Conservation (phyloP, 2,113 vertebrate species). For the Tympanuchus pallidicinctus region DNA sequence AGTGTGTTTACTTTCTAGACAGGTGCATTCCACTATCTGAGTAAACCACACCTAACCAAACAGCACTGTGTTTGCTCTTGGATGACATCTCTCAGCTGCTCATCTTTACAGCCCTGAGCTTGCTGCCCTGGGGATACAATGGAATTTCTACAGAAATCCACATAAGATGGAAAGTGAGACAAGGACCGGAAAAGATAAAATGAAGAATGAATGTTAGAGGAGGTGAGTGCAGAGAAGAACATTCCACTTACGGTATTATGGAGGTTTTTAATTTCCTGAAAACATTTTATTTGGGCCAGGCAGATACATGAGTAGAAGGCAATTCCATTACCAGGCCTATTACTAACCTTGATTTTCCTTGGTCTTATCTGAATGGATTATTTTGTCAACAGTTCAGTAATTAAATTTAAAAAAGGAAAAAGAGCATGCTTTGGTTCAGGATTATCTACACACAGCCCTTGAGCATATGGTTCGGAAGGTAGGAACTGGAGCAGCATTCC, state of each 20-base stretch:
- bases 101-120: not conserved
- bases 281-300: slow-evolving; percentile 13
- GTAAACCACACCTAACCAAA: not conserved
- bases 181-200: slow-evolving; percentile 23
- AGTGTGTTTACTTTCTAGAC: not conserved
- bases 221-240: not conserved
- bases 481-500: no score
- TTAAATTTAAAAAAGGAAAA: not conserved
- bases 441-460: not conserved
- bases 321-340: not conserved
- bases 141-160: not conserved
- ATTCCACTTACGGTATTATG: not conserved
- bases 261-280: slow-evolving; percentile 69
- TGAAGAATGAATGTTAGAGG: not conserved
- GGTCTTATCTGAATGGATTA: not conserved
- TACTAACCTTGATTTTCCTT: slow-evolving; percentile 24
- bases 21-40: not conserved
- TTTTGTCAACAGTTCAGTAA: slow-evolving; percentile 2
- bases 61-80: not conserved
- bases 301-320: not conserved
- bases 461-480: no score
- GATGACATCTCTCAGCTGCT: slow-evolving; percentile 1
- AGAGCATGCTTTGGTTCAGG: not conserved
- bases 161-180: slow-evolving; percentile 25
- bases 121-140: slow-evolving; percentile 12